phyloP scores from a whole-genome alignment of 2,113 vertebrate genomes.

The Elanoides forficatus region DNA sequence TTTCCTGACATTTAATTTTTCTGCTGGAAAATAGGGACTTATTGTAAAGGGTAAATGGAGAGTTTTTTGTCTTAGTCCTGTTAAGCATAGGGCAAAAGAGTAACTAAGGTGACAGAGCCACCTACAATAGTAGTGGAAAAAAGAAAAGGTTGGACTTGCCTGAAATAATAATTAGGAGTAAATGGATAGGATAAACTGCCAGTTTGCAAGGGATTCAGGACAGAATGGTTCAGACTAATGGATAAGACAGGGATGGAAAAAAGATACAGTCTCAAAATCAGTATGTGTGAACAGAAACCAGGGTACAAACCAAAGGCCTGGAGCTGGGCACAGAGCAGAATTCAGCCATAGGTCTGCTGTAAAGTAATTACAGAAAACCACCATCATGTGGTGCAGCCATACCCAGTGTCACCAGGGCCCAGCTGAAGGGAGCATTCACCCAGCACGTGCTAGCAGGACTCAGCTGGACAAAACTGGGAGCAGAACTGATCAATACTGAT shows the following conservation, averaged over 20 bases:
- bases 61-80: not conserved
- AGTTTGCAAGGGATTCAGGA: not conserved
- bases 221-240: not conserved
- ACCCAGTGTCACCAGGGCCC: not conserved
- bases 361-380: not conserved
- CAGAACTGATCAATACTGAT: not conserved
- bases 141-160: not conserved
- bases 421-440: not conserved
- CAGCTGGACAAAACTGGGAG: not conserved
- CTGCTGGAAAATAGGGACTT: not conserved
- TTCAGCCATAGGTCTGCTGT: not conserved
- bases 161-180: not conserved
- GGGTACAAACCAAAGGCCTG: not conserved
- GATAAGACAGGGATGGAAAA: not conserved
- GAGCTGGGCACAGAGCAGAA: not conserved
- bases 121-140: not conserved
- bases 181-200: not conserved
- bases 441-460: not conserved
- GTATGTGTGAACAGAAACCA: not conserved
- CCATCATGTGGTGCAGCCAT: not conserved
- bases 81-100: not conserved
- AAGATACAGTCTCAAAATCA: not conserved
- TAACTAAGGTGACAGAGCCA: not conserved
- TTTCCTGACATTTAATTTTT: not conserved
- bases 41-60: not conserved